Evolutionary conservation across 1,140 invertebrate genomes (phyloP).

Genomic region (Zeugodacus cucurbitae): DNA sequence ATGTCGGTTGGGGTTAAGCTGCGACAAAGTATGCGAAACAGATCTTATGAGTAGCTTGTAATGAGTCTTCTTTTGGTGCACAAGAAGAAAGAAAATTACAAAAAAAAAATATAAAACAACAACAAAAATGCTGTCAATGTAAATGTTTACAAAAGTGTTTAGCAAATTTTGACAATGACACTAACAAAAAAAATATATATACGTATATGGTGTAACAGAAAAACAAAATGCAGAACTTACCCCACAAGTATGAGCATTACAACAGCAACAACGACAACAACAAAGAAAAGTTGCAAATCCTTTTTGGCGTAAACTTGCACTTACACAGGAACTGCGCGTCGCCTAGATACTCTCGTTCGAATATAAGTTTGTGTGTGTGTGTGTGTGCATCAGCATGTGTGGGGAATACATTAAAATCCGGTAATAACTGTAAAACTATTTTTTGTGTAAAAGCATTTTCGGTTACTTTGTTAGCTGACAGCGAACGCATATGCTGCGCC

Average conservation of each 20-base stretch:
- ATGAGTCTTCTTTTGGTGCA: not conserved
- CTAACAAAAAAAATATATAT: too few species aligned
- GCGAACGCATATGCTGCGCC: not conserved
- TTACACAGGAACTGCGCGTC: not conserved
- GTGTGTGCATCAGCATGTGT: not conserved
- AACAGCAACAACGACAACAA: not conserved
- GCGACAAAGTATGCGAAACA: not conserved
- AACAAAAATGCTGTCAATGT: not conserved
- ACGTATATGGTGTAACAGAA: too few species aligned
- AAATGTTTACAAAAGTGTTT: conserved; percentile 24
- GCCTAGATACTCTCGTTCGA: not conserved
- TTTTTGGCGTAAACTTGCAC: not conserved
- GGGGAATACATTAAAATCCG: conserved; percentile 8
- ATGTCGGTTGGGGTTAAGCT: not conserved
- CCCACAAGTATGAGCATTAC: not conserved
- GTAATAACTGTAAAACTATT: conserved; percentile 5
- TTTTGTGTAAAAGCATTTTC: conserved; percentile 19
- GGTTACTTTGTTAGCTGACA: not conserved
- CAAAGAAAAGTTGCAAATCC: not conserved
- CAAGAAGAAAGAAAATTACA: not conserved
- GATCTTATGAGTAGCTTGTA: not conserved
- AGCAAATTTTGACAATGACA: conserved; percentile 10
- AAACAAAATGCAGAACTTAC: not conserved
- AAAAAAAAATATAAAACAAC: not conserved
- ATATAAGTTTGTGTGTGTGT: not conserved